Evolutionary conservation across 2,113 vertebrate genomes (phyloP).

Genomic region (Jacana jacana): DNA sequence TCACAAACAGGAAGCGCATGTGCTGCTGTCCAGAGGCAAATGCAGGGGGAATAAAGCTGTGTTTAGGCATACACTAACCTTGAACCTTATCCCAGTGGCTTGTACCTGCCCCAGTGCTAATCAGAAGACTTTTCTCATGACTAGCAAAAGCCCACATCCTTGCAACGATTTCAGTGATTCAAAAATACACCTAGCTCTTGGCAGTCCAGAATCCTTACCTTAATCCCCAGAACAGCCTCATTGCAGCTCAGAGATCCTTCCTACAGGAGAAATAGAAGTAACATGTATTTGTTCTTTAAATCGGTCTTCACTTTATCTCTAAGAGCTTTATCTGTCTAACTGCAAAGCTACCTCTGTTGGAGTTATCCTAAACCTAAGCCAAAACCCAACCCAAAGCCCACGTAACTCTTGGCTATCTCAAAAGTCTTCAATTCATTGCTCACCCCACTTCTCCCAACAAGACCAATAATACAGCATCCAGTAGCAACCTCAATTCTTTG

Average conservation of each 20-base stretch:
- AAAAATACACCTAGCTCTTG: background rate
- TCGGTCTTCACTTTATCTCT: constrained; percentile 6
- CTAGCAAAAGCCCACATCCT: background rate
- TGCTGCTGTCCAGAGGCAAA: constrained; percentile 28
- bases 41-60: constrained; percentile 17
- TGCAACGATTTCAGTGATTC: background rate
- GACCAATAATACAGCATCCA: background rate
- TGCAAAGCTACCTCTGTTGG: background rate
- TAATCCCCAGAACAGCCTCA: background rate
- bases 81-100: constrained; percentile 53
- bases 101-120: constrained; percentile 11
- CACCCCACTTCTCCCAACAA: background rate
- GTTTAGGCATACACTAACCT: constrained; percentile 36
- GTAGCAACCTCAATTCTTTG: background rate
- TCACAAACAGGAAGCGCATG: constrained; percentile 53
- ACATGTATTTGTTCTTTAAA: background rate
- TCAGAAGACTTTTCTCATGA: background rate
- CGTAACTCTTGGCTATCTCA: background rate
- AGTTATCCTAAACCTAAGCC: background rate
- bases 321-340: background rate
- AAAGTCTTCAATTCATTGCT: background rate
- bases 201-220: background rate
- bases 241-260: background rate
- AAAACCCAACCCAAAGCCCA: background rate
- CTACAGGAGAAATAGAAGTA: background rate